Base-by-base conservation (phyloP, 2,113 vertebrate genomes). In the Psephotus haematonotus region DNA sequence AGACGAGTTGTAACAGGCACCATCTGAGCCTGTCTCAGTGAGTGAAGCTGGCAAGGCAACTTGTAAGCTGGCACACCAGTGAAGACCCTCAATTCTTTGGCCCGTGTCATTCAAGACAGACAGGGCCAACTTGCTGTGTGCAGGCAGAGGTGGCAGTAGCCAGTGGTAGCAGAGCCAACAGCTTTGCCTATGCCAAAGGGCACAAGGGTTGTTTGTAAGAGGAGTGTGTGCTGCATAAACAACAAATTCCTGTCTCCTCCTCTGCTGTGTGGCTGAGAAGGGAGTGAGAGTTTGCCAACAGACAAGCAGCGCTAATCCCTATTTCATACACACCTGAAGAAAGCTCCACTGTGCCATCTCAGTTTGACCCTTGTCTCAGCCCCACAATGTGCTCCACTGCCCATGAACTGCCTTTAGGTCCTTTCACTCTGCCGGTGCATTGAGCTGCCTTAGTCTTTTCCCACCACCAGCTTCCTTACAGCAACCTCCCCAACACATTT, bases 151-250 rank as follows among this genome's bases (percentile, higher is more conserved):
- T 35, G 55, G 49, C 35, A 57, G 85, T 29, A 75, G 92, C 62
- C 78, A 55, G 62, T 35, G 84, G 76, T 22, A 82, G 80, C 60
- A 59, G 33, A 88, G 83, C 83, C 80, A 96, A 64, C 50, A 82
- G 47, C 69, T 76, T 87, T 91, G 74, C 80, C 77, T 75, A 43
- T 78, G 80, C 88, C 91, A 95, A 52, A 84, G 91, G 69, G 44
- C 69, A 84, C 27, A 63, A 81, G 28, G 69, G 53, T 63, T 88
- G 59, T 70, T 90, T 90, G 76, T 92, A 93, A 88, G 86, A 74
- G 71, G 86, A 91, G 60, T 43, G 31, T 2, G 10, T 83, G 76
- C 60, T 81, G 69, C 77, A 33, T 71, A 79, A 96, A 84, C 14
- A 75, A 52, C 69, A 79, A 84, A 86, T 89, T 91, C 65, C 65